Conservation (phyloP, 2,113 vertebrate species). For the Heloderma charlesbogerti region DNA sequence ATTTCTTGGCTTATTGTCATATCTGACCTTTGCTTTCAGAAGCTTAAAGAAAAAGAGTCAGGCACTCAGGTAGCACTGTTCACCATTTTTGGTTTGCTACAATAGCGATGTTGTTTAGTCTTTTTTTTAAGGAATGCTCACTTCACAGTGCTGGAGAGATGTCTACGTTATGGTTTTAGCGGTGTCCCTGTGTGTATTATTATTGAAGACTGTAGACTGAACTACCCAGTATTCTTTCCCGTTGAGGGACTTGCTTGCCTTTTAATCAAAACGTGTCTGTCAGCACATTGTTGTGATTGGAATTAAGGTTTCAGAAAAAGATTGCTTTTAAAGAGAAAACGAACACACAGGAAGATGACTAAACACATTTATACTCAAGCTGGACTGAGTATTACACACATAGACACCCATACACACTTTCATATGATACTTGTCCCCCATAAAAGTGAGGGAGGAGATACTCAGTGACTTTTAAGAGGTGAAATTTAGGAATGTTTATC, state of each 20-base stretch:
- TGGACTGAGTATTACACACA: background rate
- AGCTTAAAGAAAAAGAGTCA: background rate
- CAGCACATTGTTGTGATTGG: background rate
- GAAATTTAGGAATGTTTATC: background rate
- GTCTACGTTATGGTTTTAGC: background rate
- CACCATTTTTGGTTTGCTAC: background rate
- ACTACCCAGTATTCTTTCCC: background rate
- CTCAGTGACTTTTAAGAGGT: background rate
- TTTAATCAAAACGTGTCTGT: conserved; percentile 10
- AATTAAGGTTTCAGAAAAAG: conserved; percentile 6
- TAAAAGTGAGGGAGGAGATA: background rate
- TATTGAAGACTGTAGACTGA: rapidly evolving
- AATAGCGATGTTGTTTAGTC: background rate
- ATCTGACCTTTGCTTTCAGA: background rate
- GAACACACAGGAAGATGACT: background rate
- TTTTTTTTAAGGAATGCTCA: background rate
- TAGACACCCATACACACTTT: background rate
- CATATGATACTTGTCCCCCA: background rate
- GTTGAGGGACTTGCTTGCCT: background rate
- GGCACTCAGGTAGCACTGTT: background rate
- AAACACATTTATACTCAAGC: background rate
- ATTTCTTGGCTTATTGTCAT: background rate
- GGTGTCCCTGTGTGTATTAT: background rate
- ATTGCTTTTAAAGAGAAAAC: conserved; percentile 14
- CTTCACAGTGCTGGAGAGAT: background rate